A percentile compares a stretch with the other conserved stretches of the same genome.
Conservation (phyloP, 2,888 invertebrate species). For the Prosopocoilus inquinatus region DNA sequence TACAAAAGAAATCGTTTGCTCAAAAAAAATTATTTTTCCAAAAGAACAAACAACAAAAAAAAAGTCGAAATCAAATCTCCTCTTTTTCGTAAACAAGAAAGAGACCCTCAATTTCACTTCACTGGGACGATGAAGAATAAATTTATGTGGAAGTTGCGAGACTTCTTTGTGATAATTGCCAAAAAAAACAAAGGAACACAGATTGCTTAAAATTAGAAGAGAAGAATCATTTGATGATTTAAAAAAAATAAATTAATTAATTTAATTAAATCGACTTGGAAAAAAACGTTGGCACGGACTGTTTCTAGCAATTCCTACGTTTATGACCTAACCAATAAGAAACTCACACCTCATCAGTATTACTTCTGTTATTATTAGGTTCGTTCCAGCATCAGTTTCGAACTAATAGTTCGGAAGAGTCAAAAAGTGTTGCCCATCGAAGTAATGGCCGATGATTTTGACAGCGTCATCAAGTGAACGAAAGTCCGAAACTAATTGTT, state of each 20-base stretch:
- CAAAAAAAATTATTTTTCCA: background rate
- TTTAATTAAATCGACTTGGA: background rate
- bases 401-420: no score
- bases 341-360: background rate
- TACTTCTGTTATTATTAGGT: background rate
- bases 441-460: no score
- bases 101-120: background rate
- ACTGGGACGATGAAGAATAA: background rate
- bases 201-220: background rate
- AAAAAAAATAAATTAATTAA: background rate
- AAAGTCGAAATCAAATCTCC: no score
- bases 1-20: background rate
- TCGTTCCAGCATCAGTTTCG: no score
- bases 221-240: background rate
- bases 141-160: conserved; percentile 2
- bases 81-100: background rate
- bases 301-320: background rate
- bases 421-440: no score
- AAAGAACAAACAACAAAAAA: no score
- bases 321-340: background rate
- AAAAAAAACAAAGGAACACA: no score
- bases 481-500: no score
- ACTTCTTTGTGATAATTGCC: conserved; percentile 3
- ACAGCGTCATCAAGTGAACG: no score
- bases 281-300: background rate